Evolutionary conservation across 1,140 invertebrate species (phyloP), one percentile per base, ranked within the genome.

Genomic region (Aporrectodea caliginosa): DNA sequence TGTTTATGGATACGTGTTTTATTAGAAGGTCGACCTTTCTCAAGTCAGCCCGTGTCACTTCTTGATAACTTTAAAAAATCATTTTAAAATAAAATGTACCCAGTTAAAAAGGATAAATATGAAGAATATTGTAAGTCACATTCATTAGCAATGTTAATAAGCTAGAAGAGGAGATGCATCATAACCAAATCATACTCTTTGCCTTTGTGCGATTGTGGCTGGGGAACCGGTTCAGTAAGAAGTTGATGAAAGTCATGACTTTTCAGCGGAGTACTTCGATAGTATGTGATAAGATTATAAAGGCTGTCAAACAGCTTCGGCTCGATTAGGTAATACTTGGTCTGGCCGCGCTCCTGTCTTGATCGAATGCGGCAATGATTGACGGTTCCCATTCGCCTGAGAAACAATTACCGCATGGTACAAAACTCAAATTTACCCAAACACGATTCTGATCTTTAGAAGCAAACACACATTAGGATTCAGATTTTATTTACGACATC

Each of bases 291-390:
- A 43, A 99, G 89, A 84, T 92, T 94, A 84, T 96, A 98, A 0
- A 99, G 90, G 85, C 94, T 97, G 84, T 98, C 95, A 87, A 98
- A 99, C 81, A 92, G 93, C 34, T 93, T 91, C 1, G 92, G 92
- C 80, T 98, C 95, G 35, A 97, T 95, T 6, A 98, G 90, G 89
- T 94, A 97, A 88, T 95, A 98, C 86, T 95, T 95, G 0, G 92
- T 94, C 84, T 94, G 91, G 31, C 95, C 95, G 84, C 93, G 92
- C 81, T 97, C 95, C 84, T 95, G 94, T 84, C 94, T 95, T 2
- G 89, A 91, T 84, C 94, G 93, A 79, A 98, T 98, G 69, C 95
- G 91, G 86, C 95, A 97, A 87, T 98, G 97, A 88, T 97, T 95
- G 0, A 94, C 93, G 85, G 93, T 92, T 29, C 93, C 93, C 85